Conservation (phyloP, 2,888 invertebrate species). For the Empis stercorea region DNA sequence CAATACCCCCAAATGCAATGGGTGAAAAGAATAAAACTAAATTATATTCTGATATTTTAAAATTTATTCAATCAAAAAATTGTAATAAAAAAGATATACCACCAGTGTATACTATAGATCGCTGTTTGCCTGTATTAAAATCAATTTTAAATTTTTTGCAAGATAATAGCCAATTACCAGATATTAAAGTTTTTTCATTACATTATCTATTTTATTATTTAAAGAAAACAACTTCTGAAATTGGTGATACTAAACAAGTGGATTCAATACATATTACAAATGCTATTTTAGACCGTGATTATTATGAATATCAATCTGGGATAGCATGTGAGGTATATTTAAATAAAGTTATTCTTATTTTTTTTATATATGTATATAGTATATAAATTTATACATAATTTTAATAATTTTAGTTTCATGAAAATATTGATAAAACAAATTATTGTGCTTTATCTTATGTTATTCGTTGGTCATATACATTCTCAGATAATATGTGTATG, state of each 20-base stretch:
- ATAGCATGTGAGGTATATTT: conserved; percentile 30
- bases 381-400: not conserved
- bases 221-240: conserved; percentile 24
- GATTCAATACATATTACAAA: conserved; percentile 21
- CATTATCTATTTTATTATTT: conserved; percentile 26
- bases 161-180: conserved; percentile 17
- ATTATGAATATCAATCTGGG: conserved; percentile 24
- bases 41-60: conserved; percentile 32
- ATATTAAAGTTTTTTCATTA: conserved; percentile 22
- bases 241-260: conserved; percentile 17
- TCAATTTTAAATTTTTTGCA: conserved; percentile 20
- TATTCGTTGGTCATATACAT: conserved; percentile 34
- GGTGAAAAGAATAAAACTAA: conserved; percentile 23
- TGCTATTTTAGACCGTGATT: conserved; percentile 23
- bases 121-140: conserved; percentile 13
- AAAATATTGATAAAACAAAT: conserved; percentile 26
- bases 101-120: conserved; percentile 36
- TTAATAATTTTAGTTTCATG: conserved; percentile 30
- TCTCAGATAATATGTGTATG: conserved; percentile 37
- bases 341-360: not conserved
- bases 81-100: conserved; percentile 20
- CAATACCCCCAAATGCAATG: conserved; percentile 32
- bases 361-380: not conserved
- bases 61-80: conserved; percentile 27
- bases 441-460: conserved; percentile 37